A percentile compares a stretch with the other conserved stretches of the same genome.
Evolutionary conservation across 2,797 vertebrate genomes (phyloP).

Genomic region (Nothura maculosa): DNA sequence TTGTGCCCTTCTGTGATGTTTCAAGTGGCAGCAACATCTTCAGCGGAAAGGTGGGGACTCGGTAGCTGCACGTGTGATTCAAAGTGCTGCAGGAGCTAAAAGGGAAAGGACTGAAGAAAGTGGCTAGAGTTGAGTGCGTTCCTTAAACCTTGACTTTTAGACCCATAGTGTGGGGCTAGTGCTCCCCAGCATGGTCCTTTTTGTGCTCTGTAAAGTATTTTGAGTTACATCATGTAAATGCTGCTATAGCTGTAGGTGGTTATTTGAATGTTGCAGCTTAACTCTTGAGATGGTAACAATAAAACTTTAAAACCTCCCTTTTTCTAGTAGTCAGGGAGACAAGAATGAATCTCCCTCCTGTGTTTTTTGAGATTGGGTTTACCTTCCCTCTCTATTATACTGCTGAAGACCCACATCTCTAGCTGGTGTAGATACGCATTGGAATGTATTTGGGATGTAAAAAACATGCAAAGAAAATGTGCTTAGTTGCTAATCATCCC

Average conservation of each 20-base stretch:
- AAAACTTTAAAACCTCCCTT: neutral
- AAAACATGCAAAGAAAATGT: neutral
- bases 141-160: neutral
- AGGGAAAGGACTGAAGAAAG: rapidly evolving
- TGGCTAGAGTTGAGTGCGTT: neutral
- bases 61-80: neutral
- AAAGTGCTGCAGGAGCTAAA: neutral
- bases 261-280: neutral
- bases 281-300: neutral
- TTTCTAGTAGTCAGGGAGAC: neutral
- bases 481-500: slow-evolving; percentile 43
- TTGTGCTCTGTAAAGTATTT: neutral
- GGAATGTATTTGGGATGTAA: slow-evolving; percentile 1
- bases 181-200: neutral
- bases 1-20: neutral
- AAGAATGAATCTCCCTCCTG: rapidly evolving
- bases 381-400: neutral
- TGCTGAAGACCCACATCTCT: neutral
- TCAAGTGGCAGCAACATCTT: neutral
- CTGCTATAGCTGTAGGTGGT: neutral
- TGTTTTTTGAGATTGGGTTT: neutral
- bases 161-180: rapidly evolving
- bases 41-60: neutral
- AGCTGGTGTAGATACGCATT: neutral
- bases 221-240: neutral